Evolutionary conservation across 92 coral and sea anemone species (phyloP).

Genomic region (Porites cylindrica): DNA sequence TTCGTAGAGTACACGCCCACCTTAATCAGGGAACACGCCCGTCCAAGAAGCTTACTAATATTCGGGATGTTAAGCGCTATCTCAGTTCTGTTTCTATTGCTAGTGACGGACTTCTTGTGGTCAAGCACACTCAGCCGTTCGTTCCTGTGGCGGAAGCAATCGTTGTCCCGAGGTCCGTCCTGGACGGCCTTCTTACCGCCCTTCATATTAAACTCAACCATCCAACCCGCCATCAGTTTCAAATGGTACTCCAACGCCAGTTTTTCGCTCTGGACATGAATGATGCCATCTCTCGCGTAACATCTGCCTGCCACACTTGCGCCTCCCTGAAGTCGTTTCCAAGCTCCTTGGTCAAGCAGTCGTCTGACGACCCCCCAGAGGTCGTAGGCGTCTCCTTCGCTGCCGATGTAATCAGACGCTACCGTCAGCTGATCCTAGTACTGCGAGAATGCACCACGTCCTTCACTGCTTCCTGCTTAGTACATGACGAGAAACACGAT

Average conservation of each 20-base stretch:
- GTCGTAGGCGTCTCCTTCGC: slow-evolving; percentile 44
- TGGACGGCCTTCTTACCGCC: slow-evolving; percentile 56
- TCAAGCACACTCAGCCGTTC: background rate
- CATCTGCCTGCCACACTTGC: background rate
- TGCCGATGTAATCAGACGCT: slow-evolving; percentile 33
- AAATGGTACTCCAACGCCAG: slow-evolving; percentile 19
- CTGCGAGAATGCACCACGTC: too few species aligned
- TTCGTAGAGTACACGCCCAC: background rate
- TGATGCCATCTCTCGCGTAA: slow-evolving; percentile 33
- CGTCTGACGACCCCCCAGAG: slow-evolving; percentile 40
- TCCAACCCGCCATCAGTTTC: slow-evolving; percentile 42
- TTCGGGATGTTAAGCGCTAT: slow-evolving; percentile 27
- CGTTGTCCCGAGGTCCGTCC: slow-evolving; percentile 19
- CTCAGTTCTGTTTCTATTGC: slow-evolving; percentile 16
- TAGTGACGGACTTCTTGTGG: slow-evolving; percentile 43
- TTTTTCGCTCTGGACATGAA: slow-evolving; percentile 52
- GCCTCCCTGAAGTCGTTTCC: too few species aligned
- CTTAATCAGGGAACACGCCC: slow-evolving; percentile 46
- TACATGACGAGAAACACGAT: too few species aligned
- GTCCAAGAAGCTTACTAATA: slow-evolving; percentile 22
- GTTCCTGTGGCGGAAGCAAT: slow-evolving; percentile 7
- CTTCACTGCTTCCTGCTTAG: too few species aligned
- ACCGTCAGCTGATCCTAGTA: background rate
- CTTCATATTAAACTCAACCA: slow-evolving; percentile 46
- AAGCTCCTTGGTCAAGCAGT: too few species aligned